Evolutionary conservation across 2,797 vertebrate species (phyloP).

Genomic region (Mormyrops boulengeri): DNA sequence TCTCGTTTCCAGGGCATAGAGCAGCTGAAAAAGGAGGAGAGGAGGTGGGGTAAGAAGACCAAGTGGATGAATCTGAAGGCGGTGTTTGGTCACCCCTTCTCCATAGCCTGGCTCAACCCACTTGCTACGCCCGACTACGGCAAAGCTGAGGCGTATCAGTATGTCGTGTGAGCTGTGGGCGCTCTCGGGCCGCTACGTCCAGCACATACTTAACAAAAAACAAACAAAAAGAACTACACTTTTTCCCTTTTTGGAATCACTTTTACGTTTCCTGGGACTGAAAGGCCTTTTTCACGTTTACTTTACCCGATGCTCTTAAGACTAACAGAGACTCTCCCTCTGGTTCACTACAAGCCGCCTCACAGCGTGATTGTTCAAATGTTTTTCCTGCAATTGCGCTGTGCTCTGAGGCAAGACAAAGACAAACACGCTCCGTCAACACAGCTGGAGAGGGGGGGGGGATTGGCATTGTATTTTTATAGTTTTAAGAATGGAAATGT

Average conservation of each 20-base stretch:
- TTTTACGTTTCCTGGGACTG: slow-evolving; percentile 20
- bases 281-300: slow-evolving; percentile 9
- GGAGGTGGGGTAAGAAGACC: slow-evolving; percentile 92
- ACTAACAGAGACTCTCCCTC: slow-evolving; percentile 1
- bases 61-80: slow-evolving; percentile 99
- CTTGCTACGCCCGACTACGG: slow-evolving; percentile 89
- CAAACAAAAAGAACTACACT: slow-evolving; percentile 15
- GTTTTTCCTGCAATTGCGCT: not conserved
- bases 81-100: slow-evolving; percentile 97
- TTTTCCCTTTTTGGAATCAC: slow-evolving; percentile 7
- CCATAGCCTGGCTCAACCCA: slow-evolving; percentile 90
- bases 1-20: slow-evolving; percentile 97
- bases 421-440: not conserved
- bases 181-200: not conserved
- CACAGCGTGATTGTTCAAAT: not conserved
- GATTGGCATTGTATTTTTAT: not conserved
- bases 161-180: slow-evolving; percentile 76
- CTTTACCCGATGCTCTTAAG: slow-evolving; percentile 35
- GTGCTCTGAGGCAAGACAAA: not conserved
- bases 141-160: slow-evolving; percentile 91
- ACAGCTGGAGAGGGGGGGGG: not conserved
- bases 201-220: slow-evolving; percentile 26
- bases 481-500: not conserved
- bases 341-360: slow-evolving; percentile 1
- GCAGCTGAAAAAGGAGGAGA: slow-evolving; percentile 99